Percentiles rank a stretch among this genome's conserved stretches.
Evolutionary conservation across 2,888 invertebrate genomes (phyloP).

Genomic region (Ametastegia equiseti): DNA sequence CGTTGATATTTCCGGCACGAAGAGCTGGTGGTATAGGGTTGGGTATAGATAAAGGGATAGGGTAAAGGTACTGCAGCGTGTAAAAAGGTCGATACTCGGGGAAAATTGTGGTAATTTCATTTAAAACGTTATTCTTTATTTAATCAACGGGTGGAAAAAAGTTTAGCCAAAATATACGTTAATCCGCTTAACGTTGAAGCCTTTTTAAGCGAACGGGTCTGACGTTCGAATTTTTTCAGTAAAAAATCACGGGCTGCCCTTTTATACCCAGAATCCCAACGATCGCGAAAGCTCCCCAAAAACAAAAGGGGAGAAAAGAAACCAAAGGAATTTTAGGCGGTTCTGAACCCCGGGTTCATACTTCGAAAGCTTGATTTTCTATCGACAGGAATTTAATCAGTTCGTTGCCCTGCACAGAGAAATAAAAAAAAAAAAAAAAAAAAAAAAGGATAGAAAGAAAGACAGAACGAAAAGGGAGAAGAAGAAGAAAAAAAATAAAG

Average conservation of each 20-base stretch:
- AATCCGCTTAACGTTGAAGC: conserved; percentile 41
- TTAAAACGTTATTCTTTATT: conserved; percentile 41
- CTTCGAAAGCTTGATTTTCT: conserved; percentile 46
- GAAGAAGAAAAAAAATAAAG: not conserved
- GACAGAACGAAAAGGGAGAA: too few relatives aligned
- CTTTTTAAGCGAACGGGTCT: conserved; percentile 33
- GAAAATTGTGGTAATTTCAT: conserved; percentile 33
- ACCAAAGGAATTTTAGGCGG: conserved; percentile 33
- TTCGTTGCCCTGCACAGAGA: conserved; percentile 17
- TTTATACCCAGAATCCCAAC: not conserved
- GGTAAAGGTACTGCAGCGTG: not conserved
- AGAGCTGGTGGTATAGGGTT: not conserved
- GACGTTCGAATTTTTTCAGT: conserved; percentile 30
- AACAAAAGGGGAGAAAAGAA: conserved; percentile 33
- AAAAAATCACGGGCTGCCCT: not conserved
- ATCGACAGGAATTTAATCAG: conserved; percentile 56
- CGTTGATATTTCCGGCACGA: conserved; percentile 31
- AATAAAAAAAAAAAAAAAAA: not conserved
- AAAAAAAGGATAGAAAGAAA: too few relatives aligned
- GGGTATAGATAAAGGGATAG: not conserved
- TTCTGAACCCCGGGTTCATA: conserved; percentile 23
- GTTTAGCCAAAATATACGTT: conserved; percentile 33
- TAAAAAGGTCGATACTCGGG: conserved; percentile 25
- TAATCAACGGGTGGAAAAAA: conserved; percentile 35
- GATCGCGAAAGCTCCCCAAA: not conserved